Percentiles rank a stretch among this genome's conserved stretches.
Evolutionary conservation across 2,113 vertebrate genomes (phyloP).

Genomic region (Alethe castanea): DNA sequence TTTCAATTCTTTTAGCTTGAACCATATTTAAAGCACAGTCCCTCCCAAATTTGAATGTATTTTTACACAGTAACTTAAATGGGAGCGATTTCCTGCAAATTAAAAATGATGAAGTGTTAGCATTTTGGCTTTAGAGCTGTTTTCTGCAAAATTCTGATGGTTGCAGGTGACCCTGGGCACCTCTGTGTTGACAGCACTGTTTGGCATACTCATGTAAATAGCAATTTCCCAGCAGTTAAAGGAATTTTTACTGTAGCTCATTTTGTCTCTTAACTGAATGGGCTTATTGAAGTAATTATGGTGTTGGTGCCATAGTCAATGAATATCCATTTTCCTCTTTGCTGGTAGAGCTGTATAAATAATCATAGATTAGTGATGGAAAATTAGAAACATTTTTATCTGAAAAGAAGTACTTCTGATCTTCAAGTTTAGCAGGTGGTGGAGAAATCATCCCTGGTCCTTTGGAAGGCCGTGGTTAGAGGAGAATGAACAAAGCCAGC

Average conservation of each 20-base stretch:
- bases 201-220: not conserved
- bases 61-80: not conserved
- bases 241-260: not conserved
- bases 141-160: not conserved
- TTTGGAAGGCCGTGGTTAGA: not conserved
- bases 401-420: not conserved
- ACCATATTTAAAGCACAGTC: not conserved
- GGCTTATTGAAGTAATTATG: not conserved
- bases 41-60: not conserved
- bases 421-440: not conserved
- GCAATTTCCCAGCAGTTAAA: not conserved
- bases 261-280: not conserved
- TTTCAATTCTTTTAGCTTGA: not conserved
- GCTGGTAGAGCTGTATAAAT: not conserved
- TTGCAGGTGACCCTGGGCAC: not conserved
- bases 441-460: not conserved
- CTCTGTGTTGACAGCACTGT: not conserved
- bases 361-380: not conserved
- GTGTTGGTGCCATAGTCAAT: not conserved
- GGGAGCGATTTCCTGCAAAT: not conserved
- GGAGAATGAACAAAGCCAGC: not conserved
- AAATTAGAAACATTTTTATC: not conserved
- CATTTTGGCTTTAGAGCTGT: not conserved
- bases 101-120: not conserved
- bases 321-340: not conserved